Conservation (phyloP, 2,888 invertebrate genomes). For the Invenusta paracnida region DNA sequence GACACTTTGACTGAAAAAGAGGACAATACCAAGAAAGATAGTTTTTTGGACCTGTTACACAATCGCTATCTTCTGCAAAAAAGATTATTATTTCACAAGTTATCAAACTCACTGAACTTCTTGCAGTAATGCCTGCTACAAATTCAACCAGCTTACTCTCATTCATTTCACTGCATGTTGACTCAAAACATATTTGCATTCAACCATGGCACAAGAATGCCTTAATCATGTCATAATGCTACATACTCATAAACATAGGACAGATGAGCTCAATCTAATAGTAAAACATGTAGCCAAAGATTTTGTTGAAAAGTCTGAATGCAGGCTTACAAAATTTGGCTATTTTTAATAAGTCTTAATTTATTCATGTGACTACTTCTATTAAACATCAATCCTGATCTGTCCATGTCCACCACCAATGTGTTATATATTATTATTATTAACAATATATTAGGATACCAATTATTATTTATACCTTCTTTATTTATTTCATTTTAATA, state of each 20-base stretch:
- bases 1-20: constrained; percentile 12
- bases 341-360: constrained; percentile 25
- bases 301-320: constrained; percentile 20
- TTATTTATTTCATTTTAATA: constrained; percentile 11
- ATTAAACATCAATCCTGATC: constrained; percentile 1
- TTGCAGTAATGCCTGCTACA: constrained; percentile 13
- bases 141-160: constrained; percentile 6
- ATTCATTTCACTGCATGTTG: constrained; percentile 15
- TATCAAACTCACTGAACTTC: constrained; percentile 14
- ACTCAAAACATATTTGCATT: constrained; percentile 1
- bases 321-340: constrained; percentile 26
- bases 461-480: not conserved
- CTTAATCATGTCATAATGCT: constrained; percentile 19
- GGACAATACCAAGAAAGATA: constrained; percentile 21
- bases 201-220: constrained; percentile 17
- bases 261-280: constrained; percentile 12
- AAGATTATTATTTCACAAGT: constrained; percentile 15
- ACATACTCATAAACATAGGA: constrained; percentile 22
- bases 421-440: constrained; percentile 15
- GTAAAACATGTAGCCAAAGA: constrained; percentile 20
- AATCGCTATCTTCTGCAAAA: constrained; percentile 11
- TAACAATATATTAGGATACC: not conserved
- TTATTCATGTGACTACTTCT: not conserved
- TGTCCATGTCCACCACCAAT: not conserved
- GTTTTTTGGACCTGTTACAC: not conserved